phyloP scores from a whole-genome alignment of 2,797 vertebrate genomes.

The Microchirus variegatus region DNA sequence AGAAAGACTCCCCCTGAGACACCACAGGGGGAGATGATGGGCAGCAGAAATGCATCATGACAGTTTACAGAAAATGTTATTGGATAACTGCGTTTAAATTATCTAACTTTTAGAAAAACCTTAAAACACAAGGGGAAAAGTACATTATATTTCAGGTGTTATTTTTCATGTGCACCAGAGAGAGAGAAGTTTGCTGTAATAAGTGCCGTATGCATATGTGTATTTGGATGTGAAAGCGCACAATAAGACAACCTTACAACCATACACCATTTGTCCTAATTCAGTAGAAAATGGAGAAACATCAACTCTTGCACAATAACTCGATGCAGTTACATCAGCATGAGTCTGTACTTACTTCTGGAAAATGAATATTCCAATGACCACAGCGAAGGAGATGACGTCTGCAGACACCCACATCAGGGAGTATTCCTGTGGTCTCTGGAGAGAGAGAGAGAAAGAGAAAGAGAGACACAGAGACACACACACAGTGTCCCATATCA shows the following conservation, averaged over 20 bases:
- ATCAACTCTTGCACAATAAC: neutral
- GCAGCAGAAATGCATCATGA: too few species aligned
- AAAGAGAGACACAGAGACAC: neutral
- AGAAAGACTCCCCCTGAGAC: too few species aligned
- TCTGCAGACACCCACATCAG: slow-evolving; percentile 94
- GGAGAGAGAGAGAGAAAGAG: slow-evolving; percentile 51
- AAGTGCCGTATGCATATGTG: too few species aligned
- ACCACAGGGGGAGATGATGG: too few species aligned
- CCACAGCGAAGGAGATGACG: slow-evolving; percentile 90
- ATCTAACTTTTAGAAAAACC: too few species aligned
- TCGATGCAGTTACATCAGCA: neutral
- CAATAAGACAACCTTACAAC: slow-evolving; percentile 1
- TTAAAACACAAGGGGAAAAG: too few species aligned
- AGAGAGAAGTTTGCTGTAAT: too few species aligned
- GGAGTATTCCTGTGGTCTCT: slow-evolving; percentile 91
- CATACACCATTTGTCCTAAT: neutral
- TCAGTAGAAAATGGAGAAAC: slow-evolving; percentile 6
- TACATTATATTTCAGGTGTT: too few species aligned
- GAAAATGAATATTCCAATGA: slow-evolving; percentile 93
- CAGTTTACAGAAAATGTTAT: too few species aligned
- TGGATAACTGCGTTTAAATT: too few species aligned
- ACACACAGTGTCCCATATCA: neutral
- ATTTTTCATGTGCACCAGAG: too few species aligned
- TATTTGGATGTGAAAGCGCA: neutral
- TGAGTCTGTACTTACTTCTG: slow-evolving; percentile 91